Base-by-base conservation (phyloP, 2,113 vertebrate species). In the Gasterosteus aculeatus region DNA sequence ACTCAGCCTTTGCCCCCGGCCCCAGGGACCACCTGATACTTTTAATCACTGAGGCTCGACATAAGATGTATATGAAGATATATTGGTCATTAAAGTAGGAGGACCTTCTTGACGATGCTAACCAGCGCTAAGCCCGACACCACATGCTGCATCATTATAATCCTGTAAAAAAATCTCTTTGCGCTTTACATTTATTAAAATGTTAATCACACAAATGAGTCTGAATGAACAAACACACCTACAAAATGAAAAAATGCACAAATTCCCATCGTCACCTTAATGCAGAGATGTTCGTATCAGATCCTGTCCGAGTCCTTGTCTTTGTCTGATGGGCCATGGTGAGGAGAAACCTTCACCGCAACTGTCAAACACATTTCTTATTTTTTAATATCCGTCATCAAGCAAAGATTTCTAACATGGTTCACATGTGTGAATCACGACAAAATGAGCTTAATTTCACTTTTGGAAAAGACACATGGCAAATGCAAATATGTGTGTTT, bases 31-130 rank as follows among this genome's bases (percentile, higher is more conserved):
- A 38, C 26, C 31, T 16, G 80, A 69, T 81, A 78, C 41, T 79
- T 88, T 77, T 89, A 86, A 89, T 86, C 73, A 81, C 78, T 78
- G 76, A 11, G 12, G 44, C 62, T 66, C 78, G 69, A 88, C 78
- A 78, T 69, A 69, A 83, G 56, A 70, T 53, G 67, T 76, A 22
- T 60, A 77, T 77, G 54, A 88, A 72, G 65, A 87, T 78, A 68
- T 77, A 69, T 70, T 77, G 42, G 61, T 75, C 72, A 83, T 72
- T 67, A 53, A 82, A 85, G 72, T 80, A 76, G 62, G 71, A 77
- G 35, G 35, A 38, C 35, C 41, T 38, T 59, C 26, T 5, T 74
- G 39, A 77, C 56, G 38, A 38, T 4, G 35, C 35, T 6, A 33
- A 33, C 33, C 33, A 33, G 33, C 1, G 33, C 33, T 33, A 33